Percentiles rank a stretch among this genome's conserved stretches.
phyloP scores from a whole-genome alignment of 2,797 vertebrate genomes.

The Atherinosoma microstoma region DNA sequence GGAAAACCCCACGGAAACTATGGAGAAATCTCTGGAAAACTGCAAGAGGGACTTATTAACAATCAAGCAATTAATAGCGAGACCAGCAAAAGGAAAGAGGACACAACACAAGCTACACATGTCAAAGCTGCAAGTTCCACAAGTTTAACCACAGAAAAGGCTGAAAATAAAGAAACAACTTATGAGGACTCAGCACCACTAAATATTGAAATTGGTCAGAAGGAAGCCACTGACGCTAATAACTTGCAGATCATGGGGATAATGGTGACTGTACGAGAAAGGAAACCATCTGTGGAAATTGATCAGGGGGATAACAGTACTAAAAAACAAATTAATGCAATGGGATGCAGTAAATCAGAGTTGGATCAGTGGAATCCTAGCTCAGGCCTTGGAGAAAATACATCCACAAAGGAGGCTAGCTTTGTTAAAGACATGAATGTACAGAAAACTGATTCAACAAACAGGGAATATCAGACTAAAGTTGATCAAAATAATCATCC shows the following conservation, averaged over 20 bases:
- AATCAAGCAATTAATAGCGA: slow-evolving; percentile 3
- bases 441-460: slow-evolving; percentile 23
- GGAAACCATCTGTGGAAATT: slow-evolving; percentile 23
- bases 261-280: slow-evolving; percentile 72
- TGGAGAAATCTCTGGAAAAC: slow-evolving; percentile 26
- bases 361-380: slow-evolving; percentile 13
- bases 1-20: slow-evolving; percentile 23
- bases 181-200: slow-evolving; percentile 30
- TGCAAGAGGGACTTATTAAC: slow-evolving; percentile 30
- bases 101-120: slow-evolving; percentile 21
- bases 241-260: slow-evolving; percentile 72
- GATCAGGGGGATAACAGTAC: slow-evolving; percentile 17
- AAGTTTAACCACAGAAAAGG: slow-evolving; percentile 22
- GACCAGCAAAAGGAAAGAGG: slow-evolving; percentile 19
- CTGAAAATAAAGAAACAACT: slow-evolving; percentile 28
- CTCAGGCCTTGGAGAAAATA: slow-evolving; percentile 34
- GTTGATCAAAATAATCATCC: slow-evolving; percentile 12
- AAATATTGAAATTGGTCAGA: slow-evolving; percentile 42
- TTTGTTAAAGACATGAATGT: background rate
- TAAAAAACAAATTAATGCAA: slow-evolving; percentile 17
- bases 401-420: slow-evolving; percentile 33
- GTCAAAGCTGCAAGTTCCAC: slow-evolving; percentile 18
- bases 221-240: slow-evolving; percentile 21
- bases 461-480: slow-evolving; percentile 32
- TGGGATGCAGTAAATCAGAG: slow-evolving; percentile 36